Evolutionary conservation across 92 coral and sea anemone genomes (phyloP).

Genomic region (Galaxea fascicularis): DNA sequence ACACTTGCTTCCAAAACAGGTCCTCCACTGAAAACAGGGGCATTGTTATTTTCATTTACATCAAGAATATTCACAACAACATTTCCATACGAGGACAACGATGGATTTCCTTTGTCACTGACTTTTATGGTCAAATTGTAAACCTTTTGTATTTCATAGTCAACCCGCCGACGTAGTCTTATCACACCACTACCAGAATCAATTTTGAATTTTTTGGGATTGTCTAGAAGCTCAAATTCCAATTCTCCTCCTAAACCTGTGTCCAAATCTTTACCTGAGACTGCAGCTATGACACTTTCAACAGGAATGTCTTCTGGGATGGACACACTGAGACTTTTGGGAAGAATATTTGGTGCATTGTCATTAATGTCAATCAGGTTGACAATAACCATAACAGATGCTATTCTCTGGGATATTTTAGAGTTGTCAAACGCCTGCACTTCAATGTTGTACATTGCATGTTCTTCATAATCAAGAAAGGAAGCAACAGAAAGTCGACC

Average conservation of each 20-base stretch:
- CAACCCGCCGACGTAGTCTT: conserved; percentile 74
- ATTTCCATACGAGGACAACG: conserved; percentile 61
- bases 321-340: conserved; percentile 65
- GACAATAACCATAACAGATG: conserved; percentile 65
- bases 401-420: conserved; percentile 56
- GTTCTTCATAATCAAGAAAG: conserved; percentile 83
- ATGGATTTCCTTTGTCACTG: conserved; percentile 79
- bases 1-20: conserved; percentile 65
- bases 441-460: conserved; percentile 57
- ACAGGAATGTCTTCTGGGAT: conserved; percentile 81
- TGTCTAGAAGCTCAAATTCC: conserved; percentile 41
- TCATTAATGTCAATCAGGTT: conserved; percentile 84
- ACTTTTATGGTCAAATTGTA: conserved; percentile 87
- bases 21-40: conserved; percentile 72
- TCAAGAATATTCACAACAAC: conserved; percentile 75
- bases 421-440: conserved; percentile 90
- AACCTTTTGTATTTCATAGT: conserved; percentile 57
- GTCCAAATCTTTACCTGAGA: conserved; percentile 87
- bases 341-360: conserved; percentile 79
- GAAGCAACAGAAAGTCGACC: conserved; percentile 77
- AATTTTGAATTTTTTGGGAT: conserved; percentile 80
- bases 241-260: conserved; percentile 83
- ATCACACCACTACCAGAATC: conserved; percentile 86
- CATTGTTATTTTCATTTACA: conserved; percentile 76
- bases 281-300: conserved; percentile 80